Percentiles rank a stretch among this genome's conserved stretches.
These are phyloP conservation scores for Squalus acanthias DNA, from an alignment of 2,797 vertebrate genomes.

Conservation along the genomic window DNA sequence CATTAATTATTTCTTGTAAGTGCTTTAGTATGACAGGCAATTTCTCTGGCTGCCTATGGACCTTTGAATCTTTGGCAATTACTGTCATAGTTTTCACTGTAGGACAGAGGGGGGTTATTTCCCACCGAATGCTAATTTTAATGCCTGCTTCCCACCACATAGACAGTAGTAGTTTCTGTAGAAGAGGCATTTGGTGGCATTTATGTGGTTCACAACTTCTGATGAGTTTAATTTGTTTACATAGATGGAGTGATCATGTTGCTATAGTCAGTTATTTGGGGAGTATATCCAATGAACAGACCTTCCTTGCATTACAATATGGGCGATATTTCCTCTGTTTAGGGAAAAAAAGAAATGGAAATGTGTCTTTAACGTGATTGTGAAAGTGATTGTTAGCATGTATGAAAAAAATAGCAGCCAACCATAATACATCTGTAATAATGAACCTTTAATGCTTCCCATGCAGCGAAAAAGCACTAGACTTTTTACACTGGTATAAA, in stretches of 20 bases:
- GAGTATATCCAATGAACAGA: background rate
- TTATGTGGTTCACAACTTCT: background rate
- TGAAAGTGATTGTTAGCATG: background rate
- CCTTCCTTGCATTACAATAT: background rate
- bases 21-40: background rate
- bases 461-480: background rate
- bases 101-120: background rate
- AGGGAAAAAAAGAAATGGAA: background rate
- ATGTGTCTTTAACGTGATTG: background rate
- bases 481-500: background rate
- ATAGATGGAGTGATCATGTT: background rate
- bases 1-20: constrained; percentile 18
- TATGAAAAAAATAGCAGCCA: background rate
- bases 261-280: background rate
- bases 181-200: background rate
- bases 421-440: background rate
- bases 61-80: constrained; percentile 18
- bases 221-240: background rate
- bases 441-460: background rate
- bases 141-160: background rate
- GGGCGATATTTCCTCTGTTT: background rate
- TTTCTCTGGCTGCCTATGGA: background rate
- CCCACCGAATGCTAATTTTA: background rate
- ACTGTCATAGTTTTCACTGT: background rate
- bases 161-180: background rate